Conservation (phyloP, 1,140 invertebrate genomes). For the Drosophila sp. region DNA sequence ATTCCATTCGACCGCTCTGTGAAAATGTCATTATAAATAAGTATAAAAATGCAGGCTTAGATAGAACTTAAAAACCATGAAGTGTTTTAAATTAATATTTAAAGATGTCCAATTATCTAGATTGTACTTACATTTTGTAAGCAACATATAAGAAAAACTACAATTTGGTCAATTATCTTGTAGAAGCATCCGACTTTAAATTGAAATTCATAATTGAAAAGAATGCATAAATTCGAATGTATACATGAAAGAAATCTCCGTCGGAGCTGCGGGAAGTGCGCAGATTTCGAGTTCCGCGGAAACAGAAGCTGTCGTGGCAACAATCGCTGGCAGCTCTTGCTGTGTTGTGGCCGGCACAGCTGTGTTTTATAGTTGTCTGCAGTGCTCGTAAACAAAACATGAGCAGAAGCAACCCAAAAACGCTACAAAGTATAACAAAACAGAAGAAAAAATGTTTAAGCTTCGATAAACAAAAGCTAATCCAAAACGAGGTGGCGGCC, state of each 20-base stretch:
- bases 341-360: conserved; percentile 6
- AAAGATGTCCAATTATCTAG: too few species aligned
- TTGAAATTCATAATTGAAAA: not conserved
- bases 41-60: too few species aligned
- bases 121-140: too few species aligned
- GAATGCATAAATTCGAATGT: not conserved
- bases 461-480: conserved; percentile 51
- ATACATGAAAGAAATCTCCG: not conserved
- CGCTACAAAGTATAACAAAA: not conserved
- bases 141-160: too few species aligned
- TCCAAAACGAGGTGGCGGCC: conserved; percentile 32
- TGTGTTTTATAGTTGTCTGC: conserved; percentile 52
- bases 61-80: too few species aligned
- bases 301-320: conserved; percentile 24
- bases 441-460: conserved; percentile 26
- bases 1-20: too few species aligned
- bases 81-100: too few species aligned
- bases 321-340: conserved; percentile 3
- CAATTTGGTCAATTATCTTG: too few species aligned
- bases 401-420: conserved; percentile 1
- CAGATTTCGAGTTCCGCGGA: not conserved
- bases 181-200: too few species aligned
- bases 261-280: not conserved
- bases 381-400: conserved; percentile 43
- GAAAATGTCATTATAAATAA: too few species aligned